These are phyloP conservation scores for Lepidotrigona ventralis DNA, from an alignment of 1,140 invertebrate genomes.

Conservation along the genomic window DNA sequence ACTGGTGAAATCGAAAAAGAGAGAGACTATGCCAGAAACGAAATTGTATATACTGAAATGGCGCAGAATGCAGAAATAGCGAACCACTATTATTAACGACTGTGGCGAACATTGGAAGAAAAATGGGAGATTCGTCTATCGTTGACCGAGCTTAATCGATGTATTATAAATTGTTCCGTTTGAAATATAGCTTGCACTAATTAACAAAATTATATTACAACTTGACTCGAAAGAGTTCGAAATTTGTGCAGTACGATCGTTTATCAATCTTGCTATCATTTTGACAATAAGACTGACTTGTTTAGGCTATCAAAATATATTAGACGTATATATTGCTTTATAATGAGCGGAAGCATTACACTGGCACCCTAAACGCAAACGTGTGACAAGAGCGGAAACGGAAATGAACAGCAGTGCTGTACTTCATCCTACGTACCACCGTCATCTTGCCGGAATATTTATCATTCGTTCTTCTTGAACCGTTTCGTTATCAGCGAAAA, in stretches of 20 bases:
- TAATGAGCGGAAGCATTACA: neutral
- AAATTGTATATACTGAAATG: neutral
- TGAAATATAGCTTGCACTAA: neutral
- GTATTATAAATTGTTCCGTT: neutral
- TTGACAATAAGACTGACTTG: neutral
- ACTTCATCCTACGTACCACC: too few species aligned
- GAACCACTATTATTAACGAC: constrained; percentile 26
- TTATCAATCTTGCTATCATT: neutral
- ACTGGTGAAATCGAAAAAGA: constrained; percentile 10
- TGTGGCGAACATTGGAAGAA: neutral
- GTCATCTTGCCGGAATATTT: neutral
- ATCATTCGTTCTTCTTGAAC: constrained; percentile 14
- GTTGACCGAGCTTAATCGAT: neutral
- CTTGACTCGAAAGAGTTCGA: neutral
- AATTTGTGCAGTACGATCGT: neutral
- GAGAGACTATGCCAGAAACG: constrained; percentile 7
- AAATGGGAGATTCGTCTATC: neutral
- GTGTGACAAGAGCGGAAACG: constrained; percentile 25
- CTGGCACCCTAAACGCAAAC: neutral
- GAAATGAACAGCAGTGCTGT: constrained; percentile 4
- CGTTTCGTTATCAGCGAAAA: constrained; percentile 8
- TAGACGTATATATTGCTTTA: neutral
- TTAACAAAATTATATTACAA: too few species aligned
- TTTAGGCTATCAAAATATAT: neutral
- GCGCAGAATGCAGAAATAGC: neutral